Base-by-base conservation (phyloP, 1,140 invertebrate species). In the Drosophila triauraria region DNA sequence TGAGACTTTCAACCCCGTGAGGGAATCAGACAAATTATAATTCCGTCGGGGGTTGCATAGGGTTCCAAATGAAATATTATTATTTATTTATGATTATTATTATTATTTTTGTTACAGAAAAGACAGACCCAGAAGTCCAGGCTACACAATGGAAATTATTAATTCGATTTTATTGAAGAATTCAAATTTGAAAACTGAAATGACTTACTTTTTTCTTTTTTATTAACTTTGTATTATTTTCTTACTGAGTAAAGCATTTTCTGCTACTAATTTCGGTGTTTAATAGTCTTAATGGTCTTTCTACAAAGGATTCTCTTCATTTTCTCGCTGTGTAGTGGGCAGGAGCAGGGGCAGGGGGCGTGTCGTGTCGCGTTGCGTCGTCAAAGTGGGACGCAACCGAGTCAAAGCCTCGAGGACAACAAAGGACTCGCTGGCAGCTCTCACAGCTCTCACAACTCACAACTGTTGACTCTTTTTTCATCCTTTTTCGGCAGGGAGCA, bases 321-420 rank as follows among this genome's bases (percentile, higher is more conserved):
- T 62, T 63, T 64, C 20, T 62, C 8, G 7, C 62, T n/a, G 35
- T 68, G 62, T 13, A 40, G 27, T 32, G 25, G 35, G 59, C 15
- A 23, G 61, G n/a, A 20, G 13, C 10, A 13, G 43, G 32, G 43
- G 51, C 27, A 56, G 51, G 25, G 42, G 63, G 43, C 17, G 20
- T 54, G 61, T 76, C 76, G 76, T 77, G 70, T 71, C 65, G 62
- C 20, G 43, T 57, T 47, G 67, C 48, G 57, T 83, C 62, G 84
- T 68, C 80, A 88, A 88, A 88, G 81, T 88, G 81, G 88, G 88
- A 91, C 48, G 88, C 62, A 80, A 91, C 88, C 88, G 75, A 91
- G 88, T 91, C 88, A 91, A 91, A 91, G 88, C 88, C 54, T 76
- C 63, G 43, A 59, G 74, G 27, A 71, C 27, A 76, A 77, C 79